Evolutionary conservation across 2,113 vertebrate species (phyloP).

Genomic region (Vanacampus margaritifer): DNA sequence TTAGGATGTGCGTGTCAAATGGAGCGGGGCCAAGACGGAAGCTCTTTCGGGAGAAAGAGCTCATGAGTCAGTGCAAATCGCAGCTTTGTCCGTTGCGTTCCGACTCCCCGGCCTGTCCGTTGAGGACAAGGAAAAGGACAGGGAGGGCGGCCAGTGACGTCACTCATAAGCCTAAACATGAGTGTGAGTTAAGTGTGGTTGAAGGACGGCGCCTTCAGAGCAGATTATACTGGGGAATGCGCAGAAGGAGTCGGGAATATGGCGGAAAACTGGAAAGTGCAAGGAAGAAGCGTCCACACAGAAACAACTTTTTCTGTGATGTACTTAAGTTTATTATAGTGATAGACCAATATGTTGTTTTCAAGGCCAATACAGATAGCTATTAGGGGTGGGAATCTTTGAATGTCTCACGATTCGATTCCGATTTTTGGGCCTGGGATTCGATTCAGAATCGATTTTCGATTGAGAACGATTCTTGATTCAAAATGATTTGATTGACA

Average conservation of each 20-base stretch:
- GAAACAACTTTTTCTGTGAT: neutral
- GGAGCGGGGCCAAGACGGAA: slow-evolving; percentile 12
- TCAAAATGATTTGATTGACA: no score
- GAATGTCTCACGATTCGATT: no score
- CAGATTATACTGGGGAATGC: neutral
- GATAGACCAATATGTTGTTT: no score
- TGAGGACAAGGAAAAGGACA: slow-evolving; percentile 22
- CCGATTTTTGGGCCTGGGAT: no score
- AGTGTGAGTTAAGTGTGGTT: slow-evolving; percentile 19
- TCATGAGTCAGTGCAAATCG: slow-evolving; percentile 33
- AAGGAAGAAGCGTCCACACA: slow-evolving; percentile 27
- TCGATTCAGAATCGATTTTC: no score
- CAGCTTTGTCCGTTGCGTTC: slow-evolving; percentile 23
- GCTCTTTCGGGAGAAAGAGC: slow-evolving; percentile 16
- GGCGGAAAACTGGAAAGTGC: no score
- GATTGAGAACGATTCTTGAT: no score
- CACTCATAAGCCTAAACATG: slow-evolving; percentile 21
- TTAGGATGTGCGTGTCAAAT: slow-evolving; percentile 31
- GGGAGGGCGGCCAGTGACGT: slow-evolving; percentile 7
- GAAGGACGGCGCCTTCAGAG: slow-evolving; percentile 7
- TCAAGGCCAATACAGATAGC: no score
- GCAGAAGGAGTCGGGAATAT: no score
- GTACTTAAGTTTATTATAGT: no score
- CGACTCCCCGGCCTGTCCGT: slow-evolving; percentile 22
- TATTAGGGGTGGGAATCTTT: no score